Conservation (phyloP, 2,888 invertebrate species). For the Phymatocera aterrima region DNA sequence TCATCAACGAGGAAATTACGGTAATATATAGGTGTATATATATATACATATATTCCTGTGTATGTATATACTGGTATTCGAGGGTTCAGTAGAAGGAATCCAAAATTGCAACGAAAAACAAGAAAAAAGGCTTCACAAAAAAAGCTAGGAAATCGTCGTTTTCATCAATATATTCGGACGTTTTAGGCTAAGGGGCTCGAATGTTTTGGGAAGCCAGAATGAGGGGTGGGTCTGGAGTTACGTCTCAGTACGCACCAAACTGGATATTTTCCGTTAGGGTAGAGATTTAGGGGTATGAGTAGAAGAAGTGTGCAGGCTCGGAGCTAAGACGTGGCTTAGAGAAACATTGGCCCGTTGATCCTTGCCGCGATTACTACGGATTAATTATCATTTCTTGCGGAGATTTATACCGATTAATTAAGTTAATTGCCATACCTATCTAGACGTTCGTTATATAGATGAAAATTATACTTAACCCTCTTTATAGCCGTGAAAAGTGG, state of each 20-base stretch:
- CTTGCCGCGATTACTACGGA: constrained; percentile 41
- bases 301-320: background rate
- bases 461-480: background rate
- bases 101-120: background rate
- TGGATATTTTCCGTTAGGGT: background rate
- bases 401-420: constrained; percentile 45
- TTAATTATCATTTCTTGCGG: constrained; percentile 38
- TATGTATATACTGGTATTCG: too few species aligned
- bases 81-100: too few species aligned
- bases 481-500: background rate
- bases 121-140: background rate
- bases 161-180: too few species aligned
- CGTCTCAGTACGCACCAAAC: background rate
- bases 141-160: too few species aligned
- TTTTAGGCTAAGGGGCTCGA: background rate
- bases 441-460: background rate
- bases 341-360: constrained; percentile 41
- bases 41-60: too few species aligned
- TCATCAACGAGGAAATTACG: background rate
- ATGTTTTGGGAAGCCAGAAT: background rate
- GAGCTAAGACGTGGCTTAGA: constrained; percentile 37
- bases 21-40: too few species aligned
- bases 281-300: too few species aligned
- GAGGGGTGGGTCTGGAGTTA: too few species aligned
- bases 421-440: constrained; percentile 31